Conservation (phyloP, 30 jellyfish, hydroid and myxozoan genomes). For the Turritopsis rubra region DNA sequence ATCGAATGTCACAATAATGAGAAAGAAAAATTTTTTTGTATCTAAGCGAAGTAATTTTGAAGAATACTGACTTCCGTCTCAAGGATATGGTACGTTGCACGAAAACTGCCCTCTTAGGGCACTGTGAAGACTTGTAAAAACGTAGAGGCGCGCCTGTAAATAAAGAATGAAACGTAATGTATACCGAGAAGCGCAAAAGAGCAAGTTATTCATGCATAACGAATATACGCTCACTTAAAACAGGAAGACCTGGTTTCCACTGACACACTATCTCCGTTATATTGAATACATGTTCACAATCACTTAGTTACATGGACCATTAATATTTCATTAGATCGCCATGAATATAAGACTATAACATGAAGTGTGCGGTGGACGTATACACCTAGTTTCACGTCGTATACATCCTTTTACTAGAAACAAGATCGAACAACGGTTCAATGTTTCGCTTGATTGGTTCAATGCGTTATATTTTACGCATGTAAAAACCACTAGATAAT, state of each 20-base stretch:
- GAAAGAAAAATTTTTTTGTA: background rate
- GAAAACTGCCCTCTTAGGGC: background rate
- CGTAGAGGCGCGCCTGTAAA: background rate
- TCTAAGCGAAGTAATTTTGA: background rate
- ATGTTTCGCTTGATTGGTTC: background rate
- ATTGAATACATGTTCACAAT: background rate
- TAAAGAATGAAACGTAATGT: background rate
- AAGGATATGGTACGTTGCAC: background rate
- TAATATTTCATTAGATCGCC: too few species aligned
- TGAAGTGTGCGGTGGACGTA: too few species aligned
- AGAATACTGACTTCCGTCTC: background rate
- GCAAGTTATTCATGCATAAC: background rate
- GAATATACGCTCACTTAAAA: background rate
- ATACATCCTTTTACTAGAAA: background rate
- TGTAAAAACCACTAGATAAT: background rate
- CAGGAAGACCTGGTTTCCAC: background rate
- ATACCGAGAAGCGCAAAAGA: background rate
- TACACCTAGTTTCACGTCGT: background rate
- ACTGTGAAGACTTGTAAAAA: too few species aligned
- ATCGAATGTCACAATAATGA: background rate
- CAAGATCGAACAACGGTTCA: background rate
- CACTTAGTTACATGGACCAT: background rate
- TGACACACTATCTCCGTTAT: too few species aligned
- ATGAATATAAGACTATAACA: background rate
- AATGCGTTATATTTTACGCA: background rate